These are phyloP conservation scores for Polypedilum vanderplanki DNA, from an alignment of 1,140 invertebrate species.

Conservation along the genomic window DNA sequence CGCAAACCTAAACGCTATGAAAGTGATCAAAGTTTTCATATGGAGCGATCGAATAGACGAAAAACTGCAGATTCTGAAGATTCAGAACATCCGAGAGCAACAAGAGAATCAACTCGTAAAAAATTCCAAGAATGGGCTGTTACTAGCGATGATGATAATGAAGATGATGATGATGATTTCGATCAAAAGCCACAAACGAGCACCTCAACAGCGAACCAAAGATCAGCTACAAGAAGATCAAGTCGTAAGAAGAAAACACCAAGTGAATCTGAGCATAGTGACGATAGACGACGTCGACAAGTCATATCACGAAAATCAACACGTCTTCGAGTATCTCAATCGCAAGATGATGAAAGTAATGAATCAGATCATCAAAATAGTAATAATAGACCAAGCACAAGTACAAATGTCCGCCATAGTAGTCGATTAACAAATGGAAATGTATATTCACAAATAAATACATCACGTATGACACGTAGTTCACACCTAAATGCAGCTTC, in stretches of 20 bases:
- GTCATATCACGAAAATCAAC: neutral
- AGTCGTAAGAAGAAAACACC: neutral
- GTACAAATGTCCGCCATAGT: conserved; percentile 30
- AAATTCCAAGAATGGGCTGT: conserved; percentile 23
- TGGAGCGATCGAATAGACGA: conserved; percentile 29
- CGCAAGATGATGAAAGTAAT: conserved; percentile 31
- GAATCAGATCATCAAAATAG: conserved; percentile 44
- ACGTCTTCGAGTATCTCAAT: neutral
- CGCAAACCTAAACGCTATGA: conserved; percentile 6
- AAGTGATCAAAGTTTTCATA: conserved; percentile 17
- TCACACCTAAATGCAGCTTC: neutral
- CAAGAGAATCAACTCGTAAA: neutral
- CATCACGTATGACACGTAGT: conserved; percentile 29
- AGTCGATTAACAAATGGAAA: conserved; percentile 30
- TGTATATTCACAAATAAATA: conserved; percentile 32
- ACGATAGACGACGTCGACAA: neutral
- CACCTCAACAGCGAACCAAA: neutral
- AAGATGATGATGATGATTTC: conserved; percentile 29
- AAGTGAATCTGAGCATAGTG: conserved; percentile 10
- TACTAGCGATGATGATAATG: conserved; percentile 1
- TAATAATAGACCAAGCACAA: conserved; percentile 38
- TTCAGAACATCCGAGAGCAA: conserved; percentile 3
- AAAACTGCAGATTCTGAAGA: neutral
- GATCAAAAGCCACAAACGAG: neutral
- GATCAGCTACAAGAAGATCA: neutral